Evolutionary conservation across 2,113 vertebrate genomes (phyloP).

Genomic region (Chaetodon trifascialis): DNA sequence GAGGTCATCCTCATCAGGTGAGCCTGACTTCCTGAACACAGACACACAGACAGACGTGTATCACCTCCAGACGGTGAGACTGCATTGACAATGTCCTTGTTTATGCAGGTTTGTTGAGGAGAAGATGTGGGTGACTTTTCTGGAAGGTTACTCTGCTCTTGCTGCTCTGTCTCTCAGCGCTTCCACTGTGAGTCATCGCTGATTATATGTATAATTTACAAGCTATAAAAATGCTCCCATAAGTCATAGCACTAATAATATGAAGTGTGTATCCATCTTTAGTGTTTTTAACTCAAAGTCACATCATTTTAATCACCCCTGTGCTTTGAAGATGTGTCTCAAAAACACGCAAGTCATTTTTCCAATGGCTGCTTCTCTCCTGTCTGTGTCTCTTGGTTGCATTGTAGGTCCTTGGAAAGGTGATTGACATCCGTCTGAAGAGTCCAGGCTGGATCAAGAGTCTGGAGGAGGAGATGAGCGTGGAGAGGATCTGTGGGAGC

Average conservation of each 20-base stretch:
- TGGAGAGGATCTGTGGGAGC: slow-evolving; percentile 90
- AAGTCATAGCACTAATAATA: neutral
- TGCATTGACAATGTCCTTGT: slow-evolving; percentile 12
- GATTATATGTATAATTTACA: neutral
- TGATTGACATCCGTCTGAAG: slow-evolving; percentile 91
- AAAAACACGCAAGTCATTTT: neutral
- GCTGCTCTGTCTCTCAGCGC: slow-evolving; percentile 90
- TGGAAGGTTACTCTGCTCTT: slow-evolving; percentile 96
- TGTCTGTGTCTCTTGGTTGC: neutral
- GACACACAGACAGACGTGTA: neutral
- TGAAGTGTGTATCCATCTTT: neutral
- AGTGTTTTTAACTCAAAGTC: neutral
- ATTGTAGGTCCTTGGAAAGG: slow-evolving; percentile 88
- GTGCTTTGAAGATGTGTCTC: neutral
- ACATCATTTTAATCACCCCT: neutral
- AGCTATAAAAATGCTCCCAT: neutral
- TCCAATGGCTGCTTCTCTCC: neutral
- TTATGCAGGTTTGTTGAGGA: slow-evolving; percentile 94
- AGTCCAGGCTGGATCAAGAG: slow-evolving; percentile 95
- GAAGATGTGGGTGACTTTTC: slow-evolving; percentile 99
- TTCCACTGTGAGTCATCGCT: slow-evolving; percentile 88
- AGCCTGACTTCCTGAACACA: slow-evolving; percentile 17
- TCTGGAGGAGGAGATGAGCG: slow-evolving; percentile 96
- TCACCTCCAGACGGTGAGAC: neutral
- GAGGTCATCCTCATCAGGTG: slow-evolving; percentile 98